phyloP scores from a whole-genome alignment of 2,113 vertebrate species.

The Pteronura brasiliensis region DNA sequence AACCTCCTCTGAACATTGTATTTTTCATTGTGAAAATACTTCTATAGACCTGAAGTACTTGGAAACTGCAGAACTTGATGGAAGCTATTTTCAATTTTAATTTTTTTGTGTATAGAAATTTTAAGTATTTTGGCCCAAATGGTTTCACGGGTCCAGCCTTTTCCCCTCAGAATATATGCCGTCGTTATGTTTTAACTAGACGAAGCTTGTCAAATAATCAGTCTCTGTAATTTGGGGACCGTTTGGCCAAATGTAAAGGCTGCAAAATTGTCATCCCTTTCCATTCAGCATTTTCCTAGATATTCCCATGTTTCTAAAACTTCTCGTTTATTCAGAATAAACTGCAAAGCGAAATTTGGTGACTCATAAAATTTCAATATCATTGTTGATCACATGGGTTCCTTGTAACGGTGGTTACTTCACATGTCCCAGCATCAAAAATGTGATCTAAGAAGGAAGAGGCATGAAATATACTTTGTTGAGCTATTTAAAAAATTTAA shows the following conservation, averaged over 20 bases:
- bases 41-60: background rate
- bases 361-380: background rate
- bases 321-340: background rate
- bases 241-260: background rate
- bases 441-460: background rate
- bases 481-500: background rate
- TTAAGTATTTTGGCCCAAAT: background rate
- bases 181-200: background rate
- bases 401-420: background rate
- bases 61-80: background rate
- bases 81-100: background rate
- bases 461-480: background rate
- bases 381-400: background rate
- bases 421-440: background rate
- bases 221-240: background rate
- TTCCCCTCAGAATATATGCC: background rate
- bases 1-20: background rate
- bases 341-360: background rate
- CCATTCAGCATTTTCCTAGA: background rate
- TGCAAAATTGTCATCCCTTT: background rate
- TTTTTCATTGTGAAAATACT: background rate
- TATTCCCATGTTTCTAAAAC: background rate
- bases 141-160: background rate
- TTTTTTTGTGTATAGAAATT: background rate
- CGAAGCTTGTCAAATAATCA: background rate